Evolutionary conservation across 2,113 vertebrate species (phyloP).

Genomic region (Megalops atlanticus): DNA sequence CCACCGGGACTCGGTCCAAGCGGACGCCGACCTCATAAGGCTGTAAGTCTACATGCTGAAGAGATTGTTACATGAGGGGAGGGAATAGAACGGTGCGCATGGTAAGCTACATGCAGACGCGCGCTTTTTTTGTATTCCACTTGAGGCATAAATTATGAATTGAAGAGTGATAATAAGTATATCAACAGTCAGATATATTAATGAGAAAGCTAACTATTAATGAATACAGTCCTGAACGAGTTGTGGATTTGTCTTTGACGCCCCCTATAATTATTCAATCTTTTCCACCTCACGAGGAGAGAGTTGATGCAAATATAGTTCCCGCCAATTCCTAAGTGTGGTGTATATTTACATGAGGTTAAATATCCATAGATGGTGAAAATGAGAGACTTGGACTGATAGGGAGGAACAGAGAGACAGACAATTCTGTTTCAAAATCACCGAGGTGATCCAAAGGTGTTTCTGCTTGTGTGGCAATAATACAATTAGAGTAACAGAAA

Average conservation of each 20-base stretch:
- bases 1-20: slow-evolving; percentile 7
- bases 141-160: slow-evolving; percentile 61
- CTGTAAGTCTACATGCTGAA: slow-evolving; percentile 22
- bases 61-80: background rate
- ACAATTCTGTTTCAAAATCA: background rate
- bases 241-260: slow-evolving; percentile 36
- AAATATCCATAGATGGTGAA: background rate
- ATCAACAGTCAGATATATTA: slow-evolving; percentile 46
- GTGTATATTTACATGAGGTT: background rate
- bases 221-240: slow-evolving; percentile 32
- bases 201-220: slow-evolving; percentile 50
- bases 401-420: background rate
- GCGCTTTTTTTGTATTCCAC: slow-evolving; percentile 56
- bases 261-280: slow-evolving; percentile 36
- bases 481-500: too few relatives aligned
- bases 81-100: background rate
- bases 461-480: too few relatives aligned
- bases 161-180: slow-evolving; percentile 54
- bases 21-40: slow-evolving; percentile 4
- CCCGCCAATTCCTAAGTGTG: background rate
- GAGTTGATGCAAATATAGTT: background rate
- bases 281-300: slow-evolving; percentile 6
- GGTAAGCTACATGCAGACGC: slow-evolving; percentile 16
- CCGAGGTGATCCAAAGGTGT: too few relatives aligned
- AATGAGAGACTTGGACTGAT: background rate